Evolutionary conservation across 2,888 invertebrate species (phyloP), one percentile per base, ranked within the genome.

Genomic region (Dorcus hopei): DNA sequence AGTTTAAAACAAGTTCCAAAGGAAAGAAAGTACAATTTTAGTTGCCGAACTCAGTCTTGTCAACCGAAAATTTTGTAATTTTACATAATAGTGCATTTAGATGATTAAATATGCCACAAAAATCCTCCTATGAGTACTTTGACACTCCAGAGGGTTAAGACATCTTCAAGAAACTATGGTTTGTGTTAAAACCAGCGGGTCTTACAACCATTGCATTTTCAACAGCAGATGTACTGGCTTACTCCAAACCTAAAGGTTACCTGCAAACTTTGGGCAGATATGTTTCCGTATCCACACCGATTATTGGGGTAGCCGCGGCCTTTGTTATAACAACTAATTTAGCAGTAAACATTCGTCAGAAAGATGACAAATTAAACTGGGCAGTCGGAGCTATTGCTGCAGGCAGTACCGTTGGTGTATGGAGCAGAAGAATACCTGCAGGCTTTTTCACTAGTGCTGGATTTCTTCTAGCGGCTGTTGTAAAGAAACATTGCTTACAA

Each of bases 131-230:
- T 62, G 73, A 77, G 50, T 86, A 86, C 73, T 89, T 87, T 72
- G 87, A 88, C 70, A 80, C 86, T 38, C 90, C 90, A 0, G 90
- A 90, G 59, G 91, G 91, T 7, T 72, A 86, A 49, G 88, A 90
- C 71, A 80, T 86, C 39, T 75, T 82, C 57, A 81, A 84, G 60
- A 91, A 92, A 77, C 73, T 87, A 42, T 78, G 85, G 69, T 82
- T 81, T 3, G 79, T 83, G 2, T 78, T 84, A 49, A 87, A 86
- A 77, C 84, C 83, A 68, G 86, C 85, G 1, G 45, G 81, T 1
- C 16, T 68, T 0, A 62, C 78, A 2, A 87, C 86, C 19, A 43
- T 86, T 1, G 77, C 77, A 0, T 63, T 79, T 23, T 83, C 84
- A 3, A 78, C 84, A 0, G 67, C 79, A 42, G 90, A 91, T 77